A percentile compares a stretch with the other conserved stretches of the same genome.
Evolutionary conservation across 2,113 vertebrate species (phyloP).

Genomic region (Lethenteron reissneri): DNA sequence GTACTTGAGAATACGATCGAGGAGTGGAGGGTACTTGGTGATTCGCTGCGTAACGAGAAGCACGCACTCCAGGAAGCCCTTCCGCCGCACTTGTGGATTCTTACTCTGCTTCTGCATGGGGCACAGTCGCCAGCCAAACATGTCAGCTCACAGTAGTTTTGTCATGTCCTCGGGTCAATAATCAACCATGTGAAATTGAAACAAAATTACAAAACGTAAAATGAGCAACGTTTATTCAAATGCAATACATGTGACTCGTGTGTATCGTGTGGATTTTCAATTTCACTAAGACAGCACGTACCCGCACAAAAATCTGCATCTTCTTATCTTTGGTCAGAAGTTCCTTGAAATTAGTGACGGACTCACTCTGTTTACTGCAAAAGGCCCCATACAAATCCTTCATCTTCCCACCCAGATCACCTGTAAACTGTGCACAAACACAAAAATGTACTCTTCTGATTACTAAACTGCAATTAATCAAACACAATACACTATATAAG

Average conservation of each 20-base stretch:
- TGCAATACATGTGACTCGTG: background rate
- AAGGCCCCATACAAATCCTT: constrained; percentile 59
- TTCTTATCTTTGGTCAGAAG: constrained; percentile 73
- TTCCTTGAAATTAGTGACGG: constrained; percentile 61
- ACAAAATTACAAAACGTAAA: background rate
- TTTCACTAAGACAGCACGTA: constrained; percentile 15
- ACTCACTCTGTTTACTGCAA: constrained; percentile 62
- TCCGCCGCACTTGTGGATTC: constrained; percentile 50
- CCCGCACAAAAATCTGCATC: constrained; percentile 74
- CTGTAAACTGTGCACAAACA: constrained; percentile 46
- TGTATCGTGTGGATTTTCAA: background rate
- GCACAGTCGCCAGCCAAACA: background rate
- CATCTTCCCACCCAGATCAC: constrained; percentile 56
- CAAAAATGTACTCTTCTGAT: background rate
- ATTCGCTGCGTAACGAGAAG: constrained; percentile 82
- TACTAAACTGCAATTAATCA: background rate
- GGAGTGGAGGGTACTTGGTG: constrained; percentile 73
- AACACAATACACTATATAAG: background rate
- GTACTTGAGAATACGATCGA: constrained; percentile 66
- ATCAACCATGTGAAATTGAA: background rate
- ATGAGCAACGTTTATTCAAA: background rate
- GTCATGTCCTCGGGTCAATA: background rate
- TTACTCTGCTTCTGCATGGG: constrained; percentile 52
- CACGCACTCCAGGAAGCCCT: constrained; percentile 65
- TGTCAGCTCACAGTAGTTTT: background rate